These are phyloP conservation scores for Eurytoma adleriae DNA, from an alignment of 2,888 invertebrate species.

Conservation along the genomic window DNA sequence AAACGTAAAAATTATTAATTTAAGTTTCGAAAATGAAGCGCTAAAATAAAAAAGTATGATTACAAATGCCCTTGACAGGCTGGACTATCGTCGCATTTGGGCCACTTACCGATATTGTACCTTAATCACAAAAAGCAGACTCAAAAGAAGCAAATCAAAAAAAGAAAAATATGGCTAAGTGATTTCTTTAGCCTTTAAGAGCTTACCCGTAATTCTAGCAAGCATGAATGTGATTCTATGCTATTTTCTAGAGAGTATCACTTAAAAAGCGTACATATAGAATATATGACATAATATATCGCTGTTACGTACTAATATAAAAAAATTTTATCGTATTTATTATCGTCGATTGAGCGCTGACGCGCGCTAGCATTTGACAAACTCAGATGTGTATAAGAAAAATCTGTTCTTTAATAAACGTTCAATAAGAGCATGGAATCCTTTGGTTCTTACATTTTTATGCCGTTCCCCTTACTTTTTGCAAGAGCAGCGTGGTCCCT, in stretches of 20 bases:
- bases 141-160: slow-evolving; percentile 45
- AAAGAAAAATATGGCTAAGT: slow-evolving; percentile 5
- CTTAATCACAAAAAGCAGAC: slow-evolving; percentile 45
- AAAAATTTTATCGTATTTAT: slow-evolving; percentile 55
- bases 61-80: not conserved
- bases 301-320: slow-evolving; percentile 50
- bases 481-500: not conserved
- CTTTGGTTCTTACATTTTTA: not conserved
- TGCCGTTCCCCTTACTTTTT: not conserved
- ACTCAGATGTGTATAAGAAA: slow-evolving; percentile 24
- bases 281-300: slow-evolving; percentile 50
- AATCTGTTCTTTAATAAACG: slow-evolving; percentile 42
- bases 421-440: slow-evolving; percentile 30
- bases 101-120: slow-evolving; percentile 52
- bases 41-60: no score
- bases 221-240: slow-evolving; percentile 36
- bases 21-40: no score
- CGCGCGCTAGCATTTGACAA: not conserved
- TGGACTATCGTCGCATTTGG: slow-evolving; percentile 25
- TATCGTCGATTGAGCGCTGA: slow-evolving; percentile 24
- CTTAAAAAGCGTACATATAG: slow-evolving; percentile 33
- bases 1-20: no score
- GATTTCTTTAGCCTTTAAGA: not conserved
- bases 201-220: slow-evolving; percentile 44
- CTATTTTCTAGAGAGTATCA: slow-evolving; percentile 52